phyloP scores from a whole-genome alignment of 2,113 vertebrate genomes.

The Irena cyanogastra region DNA sequence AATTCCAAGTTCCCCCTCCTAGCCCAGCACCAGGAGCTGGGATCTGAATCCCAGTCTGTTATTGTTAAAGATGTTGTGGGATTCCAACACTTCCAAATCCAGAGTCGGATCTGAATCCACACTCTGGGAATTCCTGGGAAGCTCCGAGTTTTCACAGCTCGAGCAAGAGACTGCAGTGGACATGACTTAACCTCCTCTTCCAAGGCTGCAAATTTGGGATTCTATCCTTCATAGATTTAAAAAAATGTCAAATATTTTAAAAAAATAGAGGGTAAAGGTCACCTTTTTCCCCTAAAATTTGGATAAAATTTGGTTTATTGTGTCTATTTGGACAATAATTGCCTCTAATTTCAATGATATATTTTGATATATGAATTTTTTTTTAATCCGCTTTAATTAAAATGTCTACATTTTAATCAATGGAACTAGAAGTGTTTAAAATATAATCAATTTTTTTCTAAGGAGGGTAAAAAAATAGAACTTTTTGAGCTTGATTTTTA shows the following conservation, averaged over 20 bases:
- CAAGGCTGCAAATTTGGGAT: background rate
- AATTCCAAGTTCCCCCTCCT: background rate
- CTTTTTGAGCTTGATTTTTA: background rate
- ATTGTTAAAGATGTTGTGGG: background rate
- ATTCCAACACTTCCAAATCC: background rate
- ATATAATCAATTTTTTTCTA: background rate
- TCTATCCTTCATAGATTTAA: background rate
- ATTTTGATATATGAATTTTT: background rate
- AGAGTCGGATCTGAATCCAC: background rate
- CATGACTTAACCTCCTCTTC: background rate
- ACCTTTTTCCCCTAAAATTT: fast-evolving
- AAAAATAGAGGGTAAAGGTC: background rate
- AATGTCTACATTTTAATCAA: background rate
- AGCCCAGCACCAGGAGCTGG: background rate
- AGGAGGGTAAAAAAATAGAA: background rate
- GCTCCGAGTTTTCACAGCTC: background rate
- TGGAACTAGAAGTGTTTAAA: background rate
- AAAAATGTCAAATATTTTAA: background rate
- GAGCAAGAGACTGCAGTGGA: background rate
- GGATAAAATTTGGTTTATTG: background rate
- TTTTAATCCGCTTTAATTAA: background rate
- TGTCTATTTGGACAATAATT: background rate
- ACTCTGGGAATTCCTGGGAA: background rate
- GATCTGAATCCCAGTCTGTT: background rate
- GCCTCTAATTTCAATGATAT: background rate